phyloP scores from a whole-genome alignment of 2,113 vertebrate species.

The Leptobrachium ailaonicum region DNA sequence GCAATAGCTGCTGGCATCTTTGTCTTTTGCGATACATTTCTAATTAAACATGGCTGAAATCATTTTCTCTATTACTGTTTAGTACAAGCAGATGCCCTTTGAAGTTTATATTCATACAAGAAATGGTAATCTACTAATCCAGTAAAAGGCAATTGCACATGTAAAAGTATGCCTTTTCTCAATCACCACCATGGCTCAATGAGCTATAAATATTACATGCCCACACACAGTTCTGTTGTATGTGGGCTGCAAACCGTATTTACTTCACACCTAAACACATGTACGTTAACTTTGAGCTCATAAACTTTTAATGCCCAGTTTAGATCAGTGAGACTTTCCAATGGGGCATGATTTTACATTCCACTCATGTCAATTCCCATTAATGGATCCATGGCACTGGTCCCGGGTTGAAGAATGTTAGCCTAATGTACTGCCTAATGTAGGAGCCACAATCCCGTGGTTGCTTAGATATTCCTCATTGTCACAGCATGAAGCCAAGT shows the following conservation, averaged over 20 bases:
- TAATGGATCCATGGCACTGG: conserved; percentile 13
- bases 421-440: conserved; percentile 18
- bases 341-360: conserved; percentile 7
- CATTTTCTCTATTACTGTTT: neutral
- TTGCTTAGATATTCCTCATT: neutral
- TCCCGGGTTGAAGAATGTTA: conserved; percentile 13
- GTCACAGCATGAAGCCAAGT: neutral
- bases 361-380: neutral
- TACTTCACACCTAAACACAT: neutral
- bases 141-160: neutral
- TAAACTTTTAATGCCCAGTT: conserved; percentile 12
- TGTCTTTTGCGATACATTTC: neutral
- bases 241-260: neutral
- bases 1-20: neutral
- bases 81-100: neutral
- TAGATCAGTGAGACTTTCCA: neutral
- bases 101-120: neutral
- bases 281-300: neutral
- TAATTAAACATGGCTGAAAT: neutral
- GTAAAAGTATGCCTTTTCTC: neutral
- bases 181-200: neutral
- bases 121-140: conserved; percentile 5
- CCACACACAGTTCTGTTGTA: neutral
- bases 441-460: neutral
- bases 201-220: conserved; percentile 1